Percentiles rank a stretch among this genome's conserved stretches.
phyloP scores from a whole-genome alignment of 2,797 vertebrate genomes.

The Podargus strigoides region DNA sequence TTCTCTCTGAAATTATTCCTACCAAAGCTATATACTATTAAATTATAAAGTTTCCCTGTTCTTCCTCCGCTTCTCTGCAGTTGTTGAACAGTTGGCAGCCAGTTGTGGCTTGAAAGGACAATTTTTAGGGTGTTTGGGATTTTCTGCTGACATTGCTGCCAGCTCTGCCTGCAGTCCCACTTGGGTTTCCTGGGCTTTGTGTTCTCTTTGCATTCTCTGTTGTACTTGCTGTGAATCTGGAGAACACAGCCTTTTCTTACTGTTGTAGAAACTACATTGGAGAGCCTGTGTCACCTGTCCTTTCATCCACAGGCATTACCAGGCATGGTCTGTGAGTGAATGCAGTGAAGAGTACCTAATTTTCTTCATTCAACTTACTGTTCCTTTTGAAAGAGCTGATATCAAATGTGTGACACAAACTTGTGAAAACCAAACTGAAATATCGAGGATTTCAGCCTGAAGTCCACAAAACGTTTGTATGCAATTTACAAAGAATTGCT shows the following conservation, averaged over 20 bases:
- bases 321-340: not conserved
- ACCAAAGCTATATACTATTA: not conserved
- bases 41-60: not conserved
- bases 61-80: not conserved
- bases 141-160: not conserved
- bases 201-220: not conserved
- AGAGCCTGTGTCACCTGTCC: not conserved
- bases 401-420: not conserved
- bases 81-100: not conserved
- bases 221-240: not conserved
- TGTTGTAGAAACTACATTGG: not conserved
- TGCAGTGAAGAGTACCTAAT: not conserved
- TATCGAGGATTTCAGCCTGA: not conserved
- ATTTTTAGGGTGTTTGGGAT: not conserved
- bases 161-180: not conserved
- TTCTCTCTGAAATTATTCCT: not conserved
- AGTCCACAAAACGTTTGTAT: not conserved
- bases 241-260: not conserved
- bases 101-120: constrained; percentile 10
- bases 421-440: not conserved
- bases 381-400: not conserved
- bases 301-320: not conserved
- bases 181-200: not conserved
- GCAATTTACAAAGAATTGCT: not conserved
- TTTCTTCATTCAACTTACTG: not conserved